phyloP scores from a whole-genome alignment of 2,888 invertebrate species.

The Amorpha juglandis region DNA sequence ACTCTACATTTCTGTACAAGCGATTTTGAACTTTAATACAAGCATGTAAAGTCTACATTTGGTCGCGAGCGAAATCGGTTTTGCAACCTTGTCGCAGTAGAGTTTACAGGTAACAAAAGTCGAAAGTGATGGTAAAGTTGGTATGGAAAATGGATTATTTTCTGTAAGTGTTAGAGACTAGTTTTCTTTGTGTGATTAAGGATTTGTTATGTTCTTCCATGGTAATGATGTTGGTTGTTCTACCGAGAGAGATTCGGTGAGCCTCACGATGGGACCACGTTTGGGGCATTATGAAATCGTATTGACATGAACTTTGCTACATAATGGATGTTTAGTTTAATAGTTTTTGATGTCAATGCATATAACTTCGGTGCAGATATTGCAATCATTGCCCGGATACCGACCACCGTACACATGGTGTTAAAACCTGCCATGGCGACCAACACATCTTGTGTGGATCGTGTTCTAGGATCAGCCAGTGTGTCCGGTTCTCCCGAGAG shows the following conservation, averaged over 20 bases:
- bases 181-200: constrained; percentile 35
- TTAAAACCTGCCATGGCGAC: too few species aligned
- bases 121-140: constrained; percentile 52
- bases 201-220: constrained; percentile 46
- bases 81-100: constrained; percentile 25
- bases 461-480: too few species aligned
- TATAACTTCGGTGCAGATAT: too few species aligned
- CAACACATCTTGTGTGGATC: too few species aligned
- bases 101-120: constrained; percentile 53
- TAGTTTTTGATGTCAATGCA: constrained; percentile 36
- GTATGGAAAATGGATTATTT: constrained; percentile 39
- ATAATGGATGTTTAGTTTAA: constrained; percentile 12
- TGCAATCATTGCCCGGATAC: too few species aligned
- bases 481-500: too few species aligned
- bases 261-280: constrained; percentile 74
- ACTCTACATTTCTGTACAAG: background rate
- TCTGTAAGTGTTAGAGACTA: constrained; percentile 32
- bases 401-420: too few species aligned
- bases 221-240: constrained; percentile 49
- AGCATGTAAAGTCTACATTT: background rate
- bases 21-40: background rate
- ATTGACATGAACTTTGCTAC: constrained; percentile 69
- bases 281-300: constrained; percentile 76
- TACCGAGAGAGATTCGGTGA: constrained; percentile 77
- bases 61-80: background rate